Evolutionary conservation across 2,888 invertebrate genomes (phyloP).

Genomic region (Aquatica leii): DNA sequence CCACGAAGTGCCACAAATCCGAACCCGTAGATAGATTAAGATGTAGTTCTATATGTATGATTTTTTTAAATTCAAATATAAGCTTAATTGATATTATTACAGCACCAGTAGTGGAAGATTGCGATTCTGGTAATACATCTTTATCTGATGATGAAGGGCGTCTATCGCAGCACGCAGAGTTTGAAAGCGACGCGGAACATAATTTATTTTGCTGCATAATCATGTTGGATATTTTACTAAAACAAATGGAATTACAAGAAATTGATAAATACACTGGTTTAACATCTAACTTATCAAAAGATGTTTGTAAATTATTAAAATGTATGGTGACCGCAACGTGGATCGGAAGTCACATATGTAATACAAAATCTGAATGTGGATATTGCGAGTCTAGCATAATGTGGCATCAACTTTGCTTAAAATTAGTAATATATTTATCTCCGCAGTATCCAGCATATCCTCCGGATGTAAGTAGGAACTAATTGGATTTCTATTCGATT

Average conservation of each 20-base stretch:
- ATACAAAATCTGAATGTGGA: constrained; percentile 77
- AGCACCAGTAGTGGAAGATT: constrained; percentile 73
- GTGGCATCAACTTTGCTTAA: constrained; percentile 91
- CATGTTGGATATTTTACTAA: constrained; percentile 93
- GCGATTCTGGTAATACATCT: constrained; percentile 72
- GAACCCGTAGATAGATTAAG: constrained; percentile 54
- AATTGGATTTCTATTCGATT: background rate
- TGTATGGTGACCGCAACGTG: constrained; percentile 80
- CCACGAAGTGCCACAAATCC: constrained; percentile 58
- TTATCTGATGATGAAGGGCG: constrained; percentile 75
- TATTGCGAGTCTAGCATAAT: constrained; percentile 93
- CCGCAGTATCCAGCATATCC: constrained; percentile 78
- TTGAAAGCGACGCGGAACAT: constrained; percentile 74
- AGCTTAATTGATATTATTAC: too few species aligned
- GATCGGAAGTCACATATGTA: constrained; percentile 71
- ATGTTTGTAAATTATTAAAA: constrained; percentile 77
- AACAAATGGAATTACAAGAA: constrained; percentile 92
- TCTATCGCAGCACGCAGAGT: constrained; percentile 69
- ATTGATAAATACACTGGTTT: constrained; percentile 83
- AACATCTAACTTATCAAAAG: constrained; percentile 76
- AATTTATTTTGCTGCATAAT: constrained; percentile 95
- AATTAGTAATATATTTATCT: constrained; percentile 80
- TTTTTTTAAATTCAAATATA: background rate
- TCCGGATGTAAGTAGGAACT: constrained; percentile 71
- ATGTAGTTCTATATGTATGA: constrained; percentile 39